phyloP scores from a whole-genome alignment of 2,797 vertebrate species.

The Gallinago stenura region DNA sequence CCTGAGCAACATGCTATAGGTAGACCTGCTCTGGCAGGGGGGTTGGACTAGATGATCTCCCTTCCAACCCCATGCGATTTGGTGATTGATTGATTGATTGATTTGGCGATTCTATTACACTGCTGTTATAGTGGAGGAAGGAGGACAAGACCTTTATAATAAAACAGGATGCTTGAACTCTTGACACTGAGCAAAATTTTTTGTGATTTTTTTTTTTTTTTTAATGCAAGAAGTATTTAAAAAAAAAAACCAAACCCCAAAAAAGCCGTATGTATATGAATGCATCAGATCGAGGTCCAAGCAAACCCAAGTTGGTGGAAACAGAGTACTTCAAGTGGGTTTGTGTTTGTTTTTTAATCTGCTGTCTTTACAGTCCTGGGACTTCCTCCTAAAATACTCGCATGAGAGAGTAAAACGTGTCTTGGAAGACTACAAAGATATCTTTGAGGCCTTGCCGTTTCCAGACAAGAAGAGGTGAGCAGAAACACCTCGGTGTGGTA shows the following conservation, averaged over 20 bases:
- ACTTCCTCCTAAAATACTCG: background rate
- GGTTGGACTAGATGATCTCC: no score
- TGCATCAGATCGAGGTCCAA: background rate
- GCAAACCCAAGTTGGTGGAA: background rate
- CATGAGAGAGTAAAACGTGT: background rate
- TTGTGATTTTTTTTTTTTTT: background rate
- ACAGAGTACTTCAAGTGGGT: background rate
- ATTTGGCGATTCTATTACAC: no score
- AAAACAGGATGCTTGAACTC: background rate
- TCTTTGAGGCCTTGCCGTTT: conserved; percentile 78
- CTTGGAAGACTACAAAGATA: conserved; percentile 49
- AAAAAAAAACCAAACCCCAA: no score
- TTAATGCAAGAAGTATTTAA: background rate
- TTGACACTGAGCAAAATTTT: background rate
- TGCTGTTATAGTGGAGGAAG: background rate
- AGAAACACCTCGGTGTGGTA: background rate
- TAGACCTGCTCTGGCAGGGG: no score
- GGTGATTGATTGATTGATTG: no score
- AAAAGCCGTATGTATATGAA: no score
- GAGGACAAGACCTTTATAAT: background rate
- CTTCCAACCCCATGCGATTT: no score
- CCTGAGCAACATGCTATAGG: no score
- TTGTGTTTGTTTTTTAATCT: background rate
- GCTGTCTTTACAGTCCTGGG: conserved; percentile 9
- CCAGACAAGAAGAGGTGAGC: conserved; percentile 83